Base-by-base conservation (phyloP, 2,888 invertebrate species). In the Cataglyphis altisquamis region DNA sequence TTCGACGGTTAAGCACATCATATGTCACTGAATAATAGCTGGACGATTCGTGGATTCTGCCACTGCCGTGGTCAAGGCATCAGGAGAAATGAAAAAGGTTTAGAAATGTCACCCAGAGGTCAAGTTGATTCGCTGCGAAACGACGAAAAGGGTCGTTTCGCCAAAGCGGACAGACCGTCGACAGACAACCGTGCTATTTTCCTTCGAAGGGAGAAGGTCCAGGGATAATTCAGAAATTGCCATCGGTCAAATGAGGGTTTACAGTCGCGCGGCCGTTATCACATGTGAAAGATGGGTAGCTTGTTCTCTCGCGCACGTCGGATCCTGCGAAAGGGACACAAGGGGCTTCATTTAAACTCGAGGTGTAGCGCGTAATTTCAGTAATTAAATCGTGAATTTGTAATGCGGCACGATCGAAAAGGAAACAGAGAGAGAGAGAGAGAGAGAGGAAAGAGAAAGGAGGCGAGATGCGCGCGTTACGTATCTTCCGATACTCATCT, bases 401-500 rank as follows among this genome's bases (percentile, higher is more conserved):
- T 89, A 86, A 88, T 63, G 64, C 64, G n/a, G 60, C 32, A 68
- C 83, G 87, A 84, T 87, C 88, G 89, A 88, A 32, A 8, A 21
- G 29, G 25, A 15, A 25, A 25, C 1, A 25, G 25, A 25, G 25
- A 25, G 25, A 25, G 32, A 32, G 32, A n/a, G 10, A 25, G 8
- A 63, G 63, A 55, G 9, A 45, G 29, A 15, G 52, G 1, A 29
- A 39, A 18, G 18, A 4, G 29, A 25, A 21, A 10, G 15, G 21
- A 3, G 25, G 12, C 45, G 21, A n/a, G 57, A 21, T 18, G 68
- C 75, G 45, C 62, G 78, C 62, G 73, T 89, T 88, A 87, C 86
- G 84, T 86, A 74, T 82, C 84, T 90, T 90, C 89, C 87, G 87
- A 90, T n/a, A n/a, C 90, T 89, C 80, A 75, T 84, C 84, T 90